Base-by-base conservation (phyloP, 2,113 vertebrate species). In the Elachura formosa region DNA sequence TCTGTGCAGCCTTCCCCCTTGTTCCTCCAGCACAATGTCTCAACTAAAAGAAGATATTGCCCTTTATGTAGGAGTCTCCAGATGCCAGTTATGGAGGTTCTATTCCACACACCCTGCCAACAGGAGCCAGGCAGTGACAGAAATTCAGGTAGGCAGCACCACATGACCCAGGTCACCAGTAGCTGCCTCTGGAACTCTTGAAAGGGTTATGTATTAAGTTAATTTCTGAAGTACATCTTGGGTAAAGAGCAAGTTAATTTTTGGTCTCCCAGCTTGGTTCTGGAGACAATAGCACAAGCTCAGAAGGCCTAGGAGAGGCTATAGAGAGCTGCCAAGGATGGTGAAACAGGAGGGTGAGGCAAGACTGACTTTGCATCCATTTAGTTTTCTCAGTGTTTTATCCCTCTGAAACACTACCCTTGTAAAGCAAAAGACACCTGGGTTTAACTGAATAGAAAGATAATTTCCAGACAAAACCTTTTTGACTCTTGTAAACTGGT, bases 21-120 rank as follows among this genome's bases (percentile, higher is more conserved):
- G 0, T 22, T 83, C 40, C 12, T 59, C 23, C 75, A 34, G 48
- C 3, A 1, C 3, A 0, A 10, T 34, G 13, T 36, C 67, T 61
- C 33, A 66, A 58, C 41, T 43, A 84, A 67, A 24, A 68, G 34
- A 61, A 73, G 63, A 75, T n/a, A 56, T 0, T 41, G 14, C 10
- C 21, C 45, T 15, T 52, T 36, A 46, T 58, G 38, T 58, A 46
- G 9, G 25, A 40, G 54, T 16, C 18, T 62, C 51, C 49, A 84
- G 77, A 46, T 84, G 48, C 23, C 58, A 45, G 6, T 25, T 83
- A 21, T 1, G 6, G 41, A 68, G 45, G 33, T 56, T 63, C 74
- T 85, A 18, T n/a, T 63, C 72, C 33, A 1, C 62, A 75, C 13
- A 26, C 33, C 4, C n/a, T 64, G 40, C 41, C 31, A 49, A 40